Conservation (phyloP, 2,888 invertebrate species). For the Habrosyne pyritoides region DNA sequence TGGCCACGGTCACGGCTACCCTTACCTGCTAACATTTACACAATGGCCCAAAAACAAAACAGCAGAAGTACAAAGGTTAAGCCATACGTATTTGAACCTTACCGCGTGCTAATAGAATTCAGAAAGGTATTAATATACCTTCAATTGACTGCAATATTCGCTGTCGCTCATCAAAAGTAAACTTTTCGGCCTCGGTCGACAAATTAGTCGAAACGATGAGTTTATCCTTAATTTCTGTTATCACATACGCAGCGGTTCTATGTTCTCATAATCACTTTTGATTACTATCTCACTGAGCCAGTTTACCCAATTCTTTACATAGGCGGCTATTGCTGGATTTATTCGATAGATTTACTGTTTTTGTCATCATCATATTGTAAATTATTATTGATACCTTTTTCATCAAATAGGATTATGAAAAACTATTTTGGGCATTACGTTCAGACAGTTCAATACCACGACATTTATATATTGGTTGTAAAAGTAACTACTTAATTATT, state of each 20-base stretch:
- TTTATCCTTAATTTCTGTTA: neutral
- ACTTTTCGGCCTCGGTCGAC: neutral
- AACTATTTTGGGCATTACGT: too few relatives aligned
- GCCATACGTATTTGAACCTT: neutral
- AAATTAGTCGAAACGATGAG: neutral
- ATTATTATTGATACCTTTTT: too few relatives aligned
- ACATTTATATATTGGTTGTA: neutral
- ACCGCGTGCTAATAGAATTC: neutral
- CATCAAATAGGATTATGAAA: too few relatives aligned
- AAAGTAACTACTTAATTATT: too few relatives aligned
- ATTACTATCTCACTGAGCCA: too few relatives aligned
- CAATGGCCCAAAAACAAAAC: neutral
- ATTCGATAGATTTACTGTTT: too few relatives aligned
- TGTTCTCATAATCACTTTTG: too few relatives aligned
- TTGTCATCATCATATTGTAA: too few relatives aligned
- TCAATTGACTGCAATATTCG: neutral
- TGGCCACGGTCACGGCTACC: neutral
- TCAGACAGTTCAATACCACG: too few relatives aligned
- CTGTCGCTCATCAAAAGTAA: neutral
- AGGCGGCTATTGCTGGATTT: too few relatives aligned
- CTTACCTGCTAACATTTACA: too few relatives aligned
- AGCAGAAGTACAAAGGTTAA: neutral
- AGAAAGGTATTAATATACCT: neutral
- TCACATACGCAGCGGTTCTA: neutral
- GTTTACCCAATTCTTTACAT: too few relatives aligned